A percentile compares a stretch with the other conserved stretches of the same genome.
Conservation (phyloP, 2,797 vertebrate species). For the Acipenser transmontanus region DNA sequence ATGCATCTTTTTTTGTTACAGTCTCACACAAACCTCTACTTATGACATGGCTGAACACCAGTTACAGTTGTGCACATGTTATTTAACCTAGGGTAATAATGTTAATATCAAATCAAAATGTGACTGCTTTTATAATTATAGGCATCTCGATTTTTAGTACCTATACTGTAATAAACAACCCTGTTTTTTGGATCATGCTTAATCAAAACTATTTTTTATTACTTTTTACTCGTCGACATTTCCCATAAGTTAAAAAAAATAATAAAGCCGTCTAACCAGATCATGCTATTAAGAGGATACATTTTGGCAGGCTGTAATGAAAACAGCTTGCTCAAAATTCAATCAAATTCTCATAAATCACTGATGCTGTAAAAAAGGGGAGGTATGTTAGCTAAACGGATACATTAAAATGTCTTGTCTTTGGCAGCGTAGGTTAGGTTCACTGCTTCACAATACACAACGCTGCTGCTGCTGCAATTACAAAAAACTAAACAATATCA, state of each 20-base stretch:
- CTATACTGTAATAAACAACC: constrained; percentile 25
- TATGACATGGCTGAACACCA: background rate
- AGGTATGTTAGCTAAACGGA: background rate
- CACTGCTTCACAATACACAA: too few species aligned
- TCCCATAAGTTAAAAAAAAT: background rate
- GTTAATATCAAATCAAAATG: too few species aligned
- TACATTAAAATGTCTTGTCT: background rate
- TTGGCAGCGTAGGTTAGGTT: too few species aligned
- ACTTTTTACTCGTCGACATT: background rate
- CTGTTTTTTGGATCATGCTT: constrained; percentile 33
- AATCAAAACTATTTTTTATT: constrained; percentile 54
- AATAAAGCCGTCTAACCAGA: too few species aligned
- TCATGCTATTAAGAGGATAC: constrained; percentile 46
- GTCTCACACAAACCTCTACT: background rate
- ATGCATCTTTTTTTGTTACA: too few species aligned
- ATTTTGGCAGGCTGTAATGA: constrained; percentile 60
- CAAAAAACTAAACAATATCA: too few species aligned
- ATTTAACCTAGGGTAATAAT: too few species aligned
- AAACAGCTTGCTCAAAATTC: constrained; percentile 58
- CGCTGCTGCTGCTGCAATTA: too few species aligned
- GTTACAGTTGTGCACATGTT: too few species aligned
- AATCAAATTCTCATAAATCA: constrained; percentile 70
- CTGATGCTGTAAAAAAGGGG: constrained; percentile 9
- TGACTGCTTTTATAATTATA: constrained; percentile 22
- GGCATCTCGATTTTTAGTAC: constrained; percentile 30